phyloP scores from a whole-genome alignment of 2,113 vertebrate genomes.

The Corydoras sp. region DNA sequence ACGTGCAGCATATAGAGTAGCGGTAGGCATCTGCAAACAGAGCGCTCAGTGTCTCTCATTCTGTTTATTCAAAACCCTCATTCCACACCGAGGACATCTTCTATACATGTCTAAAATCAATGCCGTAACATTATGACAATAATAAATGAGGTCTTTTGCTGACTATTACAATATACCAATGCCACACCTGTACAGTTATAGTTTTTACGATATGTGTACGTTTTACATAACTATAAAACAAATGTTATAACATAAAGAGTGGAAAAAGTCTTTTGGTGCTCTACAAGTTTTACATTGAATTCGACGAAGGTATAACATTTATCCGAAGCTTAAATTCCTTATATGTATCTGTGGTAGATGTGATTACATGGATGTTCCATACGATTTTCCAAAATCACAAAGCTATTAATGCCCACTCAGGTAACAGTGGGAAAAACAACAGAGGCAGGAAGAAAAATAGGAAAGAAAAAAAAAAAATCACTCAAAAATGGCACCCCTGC shows the following conservation, averaged over 20 bases:
- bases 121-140: constrained; percentile 31
- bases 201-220: constrained; percentile 39
- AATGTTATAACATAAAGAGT: constrained; percentile 14
- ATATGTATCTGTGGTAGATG: constrained; percentile 32
- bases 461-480: neutral
- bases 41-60: constrained; percentile 8
- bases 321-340: constrained; percentile 39
- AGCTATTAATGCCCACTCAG: constrained; percentile 44
- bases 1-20: constrained; percentile 29
- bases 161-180: constrained; percentile 34
- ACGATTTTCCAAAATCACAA: constrained; percentile 39
- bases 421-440: constrained; percentile 30
- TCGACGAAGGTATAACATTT: constrained; percentile 30
- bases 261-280: constrained; percentile 3
- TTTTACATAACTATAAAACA: constrained; percentile 36
- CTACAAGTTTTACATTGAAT: constrained; percentile 8
- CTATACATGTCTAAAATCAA: constrained; percentile 28
- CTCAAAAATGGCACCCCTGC: constrained; percentile 38
- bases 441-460: constrained; percentile 6
- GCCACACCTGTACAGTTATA: constrained; percentile 27
- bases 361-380: constrained; percentile 35
- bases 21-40: constrained; percentile 10
- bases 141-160: constrained; percentile 30
- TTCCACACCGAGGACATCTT: constrained; percentile 22
- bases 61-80: constrained; percentile 20